Evolutionary conservation across 2,888 invertebrate species (phyloP), one percentile per base, ranked within the genome.

Genomic region (Gerris lacustris): DNA sequence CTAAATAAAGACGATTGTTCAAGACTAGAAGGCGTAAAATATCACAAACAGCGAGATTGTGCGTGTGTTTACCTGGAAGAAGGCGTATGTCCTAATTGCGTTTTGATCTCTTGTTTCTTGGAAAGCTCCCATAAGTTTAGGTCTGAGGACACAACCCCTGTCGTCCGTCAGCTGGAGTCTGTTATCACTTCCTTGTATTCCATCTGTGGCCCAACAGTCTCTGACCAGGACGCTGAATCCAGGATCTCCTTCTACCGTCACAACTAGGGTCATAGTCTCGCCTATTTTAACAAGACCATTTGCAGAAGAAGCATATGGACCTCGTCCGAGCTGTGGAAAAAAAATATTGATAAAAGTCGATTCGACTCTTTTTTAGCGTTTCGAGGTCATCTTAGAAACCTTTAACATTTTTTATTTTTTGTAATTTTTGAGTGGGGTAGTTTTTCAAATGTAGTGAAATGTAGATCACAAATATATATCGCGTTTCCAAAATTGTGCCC

Each of bases 251-350:
- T 88, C 88, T 2, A 91, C 89, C 0, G 89, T 86, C 6, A 92
- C 88, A 4, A 91, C 91, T 72, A 91, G 81, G 0, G 91, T 91
- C 88, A 92, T 90, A 0, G 85, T 84, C 79, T 91, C 91, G 69
- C 92, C 91, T 74, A 92, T 91, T 80, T 90, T 90, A 6, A 92
- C 88, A 62, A 91, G 82, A 0, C 91, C 91, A 74, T 87, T 87
- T 0, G 90, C 91, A 70, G 88, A 85, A 5, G 86, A 86, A 0
- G 90, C 90, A 76, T 90, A 88, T 18, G 91, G 91, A 71, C 91
- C 91, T 77, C 86, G 84, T 6, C 92, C 92, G 47, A 85, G 81
- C 80, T 81, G 77, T 5, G 74, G 71, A 45, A 68, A 5, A 70
- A 7, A n/a, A 67, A 7, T 45, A 45, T 55, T 31, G 67, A 44